Evolutionary conservation across 2,113 vertebrate species (phyloP).

Genomic region (Alectura lathami): DNA sequence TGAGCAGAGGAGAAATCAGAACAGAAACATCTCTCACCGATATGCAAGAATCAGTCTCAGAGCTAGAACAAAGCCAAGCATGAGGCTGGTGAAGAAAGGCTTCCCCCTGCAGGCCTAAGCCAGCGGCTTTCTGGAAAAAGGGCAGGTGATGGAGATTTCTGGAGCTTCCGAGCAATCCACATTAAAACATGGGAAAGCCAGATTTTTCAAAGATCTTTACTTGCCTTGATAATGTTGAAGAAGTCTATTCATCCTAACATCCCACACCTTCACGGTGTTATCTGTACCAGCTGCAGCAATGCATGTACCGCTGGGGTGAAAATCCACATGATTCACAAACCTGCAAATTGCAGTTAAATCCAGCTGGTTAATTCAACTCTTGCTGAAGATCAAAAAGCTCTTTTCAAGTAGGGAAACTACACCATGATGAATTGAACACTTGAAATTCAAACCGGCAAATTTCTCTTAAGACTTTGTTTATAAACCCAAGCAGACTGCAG

Average conservation of each 20-base stretch:
- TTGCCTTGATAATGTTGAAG: conserved; percentile 94
- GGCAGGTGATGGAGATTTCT: not conserved
- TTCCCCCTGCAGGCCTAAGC: not conserved
- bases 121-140: not conserved
- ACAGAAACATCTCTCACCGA: not conserved
- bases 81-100: not conserved
- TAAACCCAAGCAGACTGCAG: not conserved
- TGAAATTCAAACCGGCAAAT: not conserved
- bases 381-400: not conserved
- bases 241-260: conserved; percentile 90
- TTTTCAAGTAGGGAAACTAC: not conserved
- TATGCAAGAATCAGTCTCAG: not conserved
- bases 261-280: conserved; percentile 94
- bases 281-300: conserved; percentile 89
- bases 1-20: not conserved
- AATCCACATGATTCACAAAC: conserved; percentile 89
- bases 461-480: not conserved
- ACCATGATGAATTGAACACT: not conserved
- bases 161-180: not conserved
- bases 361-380: not conserved
- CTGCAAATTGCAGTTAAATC: conserved; percentile 66
- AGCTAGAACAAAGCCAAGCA: not conserved
- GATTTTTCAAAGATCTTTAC: not conserved
- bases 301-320: conserved; percentile 92
- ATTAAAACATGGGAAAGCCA: rapidly evolving